Evolutionary conservation across 2,113 vertebrate genomes (phyloP).

Genomic region (Meles meles): DNA sequence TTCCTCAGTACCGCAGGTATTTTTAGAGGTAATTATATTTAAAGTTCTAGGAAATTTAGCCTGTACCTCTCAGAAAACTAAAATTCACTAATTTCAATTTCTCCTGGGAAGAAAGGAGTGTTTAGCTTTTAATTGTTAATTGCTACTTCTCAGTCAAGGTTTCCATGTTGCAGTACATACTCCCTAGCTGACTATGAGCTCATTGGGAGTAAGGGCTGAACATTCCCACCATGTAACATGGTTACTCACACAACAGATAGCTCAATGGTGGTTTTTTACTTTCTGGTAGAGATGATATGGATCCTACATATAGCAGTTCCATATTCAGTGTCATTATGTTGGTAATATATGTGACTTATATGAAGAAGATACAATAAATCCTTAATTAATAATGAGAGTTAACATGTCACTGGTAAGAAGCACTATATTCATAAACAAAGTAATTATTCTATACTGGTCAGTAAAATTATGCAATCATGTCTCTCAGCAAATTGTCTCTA

Average conservation of each 20-base stretch:
- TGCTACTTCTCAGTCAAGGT: not conserved
- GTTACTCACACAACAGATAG: not conserved
- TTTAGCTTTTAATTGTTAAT: not conserved
- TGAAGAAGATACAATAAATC: not conserved
- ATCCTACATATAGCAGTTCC: not conserved
- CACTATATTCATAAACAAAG: not conserved
- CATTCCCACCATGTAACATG: fast-evolving
- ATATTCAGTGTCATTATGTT: not conserved
- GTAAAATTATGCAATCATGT: not conserved
- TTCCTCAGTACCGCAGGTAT: not conserved
- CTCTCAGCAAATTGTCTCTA: not conserved
- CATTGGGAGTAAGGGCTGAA: not conserved
- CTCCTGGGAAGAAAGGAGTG: not conserved
- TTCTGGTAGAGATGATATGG: not conserved
- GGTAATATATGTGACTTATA: not conserved
- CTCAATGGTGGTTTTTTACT: not conserved
- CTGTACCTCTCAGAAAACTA: not conserved
- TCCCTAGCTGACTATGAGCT: not conserved
- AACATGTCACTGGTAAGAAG: not conserved
- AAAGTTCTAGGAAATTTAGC: not conserved
- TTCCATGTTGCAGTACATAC: not conserved
- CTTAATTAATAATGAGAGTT: not conserved
- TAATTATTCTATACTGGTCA: not conserved
- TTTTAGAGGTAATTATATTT: not conserved
- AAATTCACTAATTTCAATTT: not conserved